A percentile compares a stretch with the other conserved stretches of the same genome.
Conservation (phyloP, 1,140 invertebrate genomes). For the Plodia interpunctella region DNA sequence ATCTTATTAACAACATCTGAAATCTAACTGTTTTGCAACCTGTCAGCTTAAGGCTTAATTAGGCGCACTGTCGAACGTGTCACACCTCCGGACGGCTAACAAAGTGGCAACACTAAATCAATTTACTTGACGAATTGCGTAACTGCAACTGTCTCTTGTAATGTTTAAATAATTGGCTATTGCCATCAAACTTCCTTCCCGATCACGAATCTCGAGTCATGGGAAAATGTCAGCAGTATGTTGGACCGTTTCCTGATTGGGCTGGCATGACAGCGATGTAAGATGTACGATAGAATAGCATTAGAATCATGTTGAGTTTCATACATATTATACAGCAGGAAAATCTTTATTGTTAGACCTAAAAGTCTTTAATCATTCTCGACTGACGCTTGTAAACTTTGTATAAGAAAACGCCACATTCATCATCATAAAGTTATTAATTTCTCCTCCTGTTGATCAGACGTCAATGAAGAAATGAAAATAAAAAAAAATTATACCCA, state of each 20-base stretch:
- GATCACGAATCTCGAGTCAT: slow-evolving; percentile 39
- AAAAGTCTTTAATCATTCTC: background rate
- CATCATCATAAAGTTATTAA: background rate
- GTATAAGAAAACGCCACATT: background rate
- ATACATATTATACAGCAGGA: slow-evolving; percentile 23
- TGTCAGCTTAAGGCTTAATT: slow-evolving; percentile 46
- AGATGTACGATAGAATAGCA: slow-evolving; percentile 27
- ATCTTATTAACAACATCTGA: slow-evolving; percentile 30
- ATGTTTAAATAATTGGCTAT: slow-evolving; percentile 31
- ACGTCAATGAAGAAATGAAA: background rate
- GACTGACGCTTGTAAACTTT: background rate
- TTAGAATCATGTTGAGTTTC: slow-evolving; percentile 25
- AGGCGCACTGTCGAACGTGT: slow-evolving; percentile 34
- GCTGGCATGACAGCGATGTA: slow-evolving; percentile 19
- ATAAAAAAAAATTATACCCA: too few species aligned
- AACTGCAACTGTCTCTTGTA: slow-evolving; percentile 25
- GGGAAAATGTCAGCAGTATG: slow-evolving; percentile 40
- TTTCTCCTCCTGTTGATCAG: background rate
- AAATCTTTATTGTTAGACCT: slow-evolving; percentile 17
- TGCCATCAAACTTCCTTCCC: slow-evolving; percentile 40
- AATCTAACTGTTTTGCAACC: slow-evolving; percentile 37
- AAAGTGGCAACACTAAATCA: slow-evolving; percentile 26
- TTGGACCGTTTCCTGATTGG: slow-evolving; percentile 21
- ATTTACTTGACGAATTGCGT: slow-evolving; percentile 29
- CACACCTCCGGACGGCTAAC: slow-evolving; percentile 30